Conservation (phyloP, 2,113 vertebrate species). For the Dasyprocta punctata region DNA sequence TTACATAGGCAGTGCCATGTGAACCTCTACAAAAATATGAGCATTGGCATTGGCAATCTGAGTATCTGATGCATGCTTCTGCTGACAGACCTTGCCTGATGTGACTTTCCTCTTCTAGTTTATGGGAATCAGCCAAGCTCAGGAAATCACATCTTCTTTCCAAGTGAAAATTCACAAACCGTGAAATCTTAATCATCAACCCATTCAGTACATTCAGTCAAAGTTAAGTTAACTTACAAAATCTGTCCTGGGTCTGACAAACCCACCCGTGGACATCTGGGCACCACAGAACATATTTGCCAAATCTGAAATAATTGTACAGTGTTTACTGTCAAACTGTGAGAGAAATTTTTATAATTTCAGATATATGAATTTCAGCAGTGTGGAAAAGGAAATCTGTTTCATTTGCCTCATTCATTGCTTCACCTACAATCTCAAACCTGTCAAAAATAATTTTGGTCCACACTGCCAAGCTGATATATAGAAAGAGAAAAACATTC, state of each 20-base stretch:
- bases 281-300: neutral
- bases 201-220: neutral
- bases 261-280: neutral
- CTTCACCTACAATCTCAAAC: constrained; percentile 57
- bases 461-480: constrained; percentile 60
- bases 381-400: neutral
- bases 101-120: neutral
- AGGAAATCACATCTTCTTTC: neutral
- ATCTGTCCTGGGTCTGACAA: neutral
- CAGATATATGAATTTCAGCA: neutral
- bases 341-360: neutral
- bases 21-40: neutral
- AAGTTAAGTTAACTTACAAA: neutral
- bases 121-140: neutral
- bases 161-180: constrained; percentile 33
- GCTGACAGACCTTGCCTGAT: neutral
- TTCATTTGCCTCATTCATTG: constrained; percentile 15
- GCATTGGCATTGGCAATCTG: neutral
- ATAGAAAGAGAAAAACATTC: constrained; percentile 63
- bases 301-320: neutral
- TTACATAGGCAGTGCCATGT: neutral
- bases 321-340: neutral
- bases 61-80: neutral
- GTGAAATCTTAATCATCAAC: constrained; percentile 24
- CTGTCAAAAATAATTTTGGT: constrained; percentile 78